These are phyloP conservation scores for Oreohelix idahoensis DNA, from an alignment of 1,140 invertebrate species.

Conservation along the genomic window DNA sequence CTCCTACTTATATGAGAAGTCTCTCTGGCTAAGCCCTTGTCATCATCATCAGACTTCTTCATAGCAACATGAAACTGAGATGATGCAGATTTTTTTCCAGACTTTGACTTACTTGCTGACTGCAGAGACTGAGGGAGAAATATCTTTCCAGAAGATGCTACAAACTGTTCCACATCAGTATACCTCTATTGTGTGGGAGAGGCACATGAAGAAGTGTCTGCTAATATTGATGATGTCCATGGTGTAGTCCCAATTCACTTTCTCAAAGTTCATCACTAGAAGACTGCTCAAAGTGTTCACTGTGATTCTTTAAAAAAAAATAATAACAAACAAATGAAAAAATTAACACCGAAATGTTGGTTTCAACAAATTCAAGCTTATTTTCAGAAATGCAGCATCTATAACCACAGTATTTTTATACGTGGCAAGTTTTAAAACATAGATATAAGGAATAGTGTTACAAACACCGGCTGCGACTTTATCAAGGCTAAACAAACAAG, in stretches of 20 bases:
- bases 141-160: neutral
- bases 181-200: neutral
- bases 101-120: slow-evolving; percentile 14
- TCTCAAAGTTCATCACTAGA: slow-evolving; percentile 71
- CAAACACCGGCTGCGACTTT: too few relatives aligned
- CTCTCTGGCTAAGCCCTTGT: slow-evolving; percentile 48
- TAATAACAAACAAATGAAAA: too few relatives aligned
- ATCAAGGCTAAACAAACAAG: too few relatives aligned
- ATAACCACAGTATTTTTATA: too few relatives aligned
- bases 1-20: slow-evolving; percentile 51
- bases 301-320: slow-evolving; percentile 63
- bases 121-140: slow-evolving; percentile 40
- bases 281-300: slow-evolving; percentile 71
- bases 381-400: too few relatives aligned
- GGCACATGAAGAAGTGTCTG: neutral
- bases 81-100: slow-evolving; percentile 53
- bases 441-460: too few relatives aligned
- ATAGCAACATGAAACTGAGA: slow-evolving; percentile 51
- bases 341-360: too few relatives aligned
- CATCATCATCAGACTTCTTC: slow-evolving; percentile 41
- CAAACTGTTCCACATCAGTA: neutral
- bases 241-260: slow-evolving; percentile 70
- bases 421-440: too few relatives aligned
- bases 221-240: slow-evolving; percentile 43
- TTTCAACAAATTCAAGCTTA: too few relatives aligned